Conservation (phyloP, 1,140 invertebrate species). For the Steinernema khuongi region DNA sequence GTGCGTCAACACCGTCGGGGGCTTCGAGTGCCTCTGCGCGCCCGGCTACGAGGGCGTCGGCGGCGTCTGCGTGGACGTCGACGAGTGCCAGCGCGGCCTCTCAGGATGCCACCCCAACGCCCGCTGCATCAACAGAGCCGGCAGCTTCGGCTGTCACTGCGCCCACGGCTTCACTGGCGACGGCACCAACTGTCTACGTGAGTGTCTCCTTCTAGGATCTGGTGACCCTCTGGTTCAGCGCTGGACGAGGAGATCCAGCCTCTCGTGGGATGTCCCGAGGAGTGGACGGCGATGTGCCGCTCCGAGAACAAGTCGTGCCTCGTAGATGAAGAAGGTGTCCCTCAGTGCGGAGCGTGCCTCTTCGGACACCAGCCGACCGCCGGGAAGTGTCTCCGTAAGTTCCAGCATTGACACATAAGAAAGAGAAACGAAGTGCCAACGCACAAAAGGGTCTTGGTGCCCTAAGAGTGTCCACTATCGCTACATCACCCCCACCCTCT, state of each 20-base stretch:
- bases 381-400: constrained; percentile 50
- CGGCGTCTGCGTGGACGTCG: constrained; percentile 69
- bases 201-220: not conserved
- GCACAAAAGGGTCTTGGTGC: too few species aligned
- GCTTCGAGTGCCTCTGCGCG: constrained; percentile 44
- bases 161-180: constrained; percentile 74
- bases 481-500: too few species aligned
- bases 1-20: constrained; percentile 44
- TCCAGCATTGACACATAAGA: not conserved
- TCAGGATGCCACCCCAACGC: constrained; percentile 61
- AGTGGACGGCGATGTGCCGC: constrained; percentile 43
- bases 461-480: too few species aligned
- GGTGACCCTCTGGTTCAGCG: not conserved
- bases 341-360: constrained; percentile 50
- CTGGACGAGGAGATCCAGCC: not conserved
- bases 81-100: constrained; percentile 70
- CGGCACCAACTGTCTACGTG: constrained; percentile 61
- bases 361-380: constrained; percentile 50
- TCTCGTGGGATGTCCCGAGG: constrained; percentile 23
- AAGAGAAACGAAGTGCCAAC: too few species aligned
- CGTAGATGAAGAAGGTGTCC: constrained; percentile 53
- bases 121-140: constrained; percentile 76
- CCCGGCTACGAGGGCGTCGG: constrained; percentile 46
- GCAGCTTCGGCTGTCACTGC: constrained; percentile 77
- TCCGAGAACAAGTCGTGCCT: constrained; percentile 49